phyloP scores from a whole-genome alignment of 2,888 invertebrate genomes.

The Papilio protenor region DNA sequence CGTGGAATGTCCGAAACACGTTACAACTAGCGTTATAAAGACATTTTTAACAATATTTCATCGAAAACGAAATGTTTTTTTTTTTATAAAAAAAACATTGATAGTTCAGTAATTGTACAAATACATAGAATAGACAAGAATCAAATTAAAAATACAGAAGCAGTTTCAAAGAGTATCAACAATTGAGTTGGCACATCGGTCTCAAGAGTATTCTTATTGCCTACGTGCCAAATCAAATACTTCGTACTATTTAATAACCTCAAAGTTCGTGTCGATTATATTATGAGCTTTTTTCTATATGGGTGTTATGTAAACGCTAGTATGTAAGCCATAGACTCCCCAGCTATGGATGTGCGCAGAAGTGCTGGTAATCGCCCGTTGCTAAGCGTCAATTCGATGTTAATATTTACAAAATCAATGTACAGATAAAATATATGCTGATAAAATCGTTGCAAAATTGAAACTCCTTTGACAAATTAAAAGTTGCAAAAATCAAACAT shows the following conservation, averaged over 20 bases:
- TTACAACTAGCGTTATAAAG: constrained; percentile 45
- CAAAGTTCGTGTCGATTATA: no score
- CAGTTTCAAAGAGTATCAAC: not conserved
- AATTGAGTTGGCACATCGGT: not conserved
- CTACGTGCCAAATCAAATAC: not conserved
- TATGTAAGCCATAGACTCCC: constrained; percentile 46
- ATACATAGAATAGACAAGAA: not conserved
- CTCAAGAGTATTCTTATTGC: not conserved
- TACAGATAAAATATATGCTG: constrained; percentile 66
- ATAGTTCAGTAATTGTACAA: not conserved
- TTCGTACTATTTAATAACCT: not conserved
- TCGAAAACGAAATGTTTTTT: not conserved
- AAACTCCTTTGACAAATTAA: constrained; percentile 57
- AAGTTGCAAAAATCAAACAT: not conserved
- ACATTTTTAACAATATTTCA: constrained; percentile 16
- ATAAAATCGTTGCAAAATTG: constrained; percentile 60
- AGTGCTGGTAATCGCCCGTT: constrained; percentile 78
- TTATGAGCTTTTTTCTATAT: not conserved
- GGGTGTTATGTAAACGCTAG: constrained; percentile 39
- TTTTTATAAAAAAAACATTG: no score
- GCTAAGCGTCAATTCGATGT: constrained; percentile 76
- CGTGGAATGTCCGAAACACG: constrained; percentile 77
- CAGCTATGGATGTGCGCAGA: constrained; percentile 72
- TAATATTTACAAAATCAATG: constrained; percentile 79
- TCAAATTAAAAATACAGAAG: not conserved